Base-by-base conservation (phyloP, 2,888 invertebrate genomes). In the Cordylochernes scorpioides region DNA sequence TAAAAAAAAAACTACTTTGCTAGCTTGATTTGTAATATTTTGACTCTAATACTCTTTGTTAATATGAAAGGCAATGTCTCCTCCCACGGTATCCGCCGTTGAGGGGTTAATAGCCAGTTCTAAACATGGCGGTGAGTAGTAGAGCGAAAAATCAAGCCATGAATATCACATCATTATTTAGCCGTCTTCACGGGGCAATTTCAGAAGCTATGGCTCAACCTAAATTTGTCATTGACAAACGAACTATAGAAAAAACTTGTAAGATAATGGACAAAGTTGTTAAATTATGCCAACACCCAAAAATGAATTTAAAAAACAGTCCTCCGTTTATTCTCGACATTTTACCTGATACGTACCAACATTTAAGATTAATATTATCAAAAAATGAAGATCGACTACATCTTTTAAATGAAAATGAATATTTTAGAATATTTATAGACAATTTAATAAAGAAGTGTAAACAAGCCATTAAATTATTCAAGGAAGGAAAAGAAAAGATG, bases 241-340 rank as follows among this genome's bases (percentile, higher is more conserved):
- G 80, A 54, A 82, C 84, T 44, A 63, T 91, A 44, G 88, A 91
- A 57, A 91, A 91, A 58, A 88, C 88, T 48, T 91, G 88, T 86
- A 88, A 88, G 57, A 58, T 91, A 39, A 94, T 94, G 91, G 91
- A 94, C 61, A 91, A 91, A 64, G 86, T 97, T 41, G 91, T 97
- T 31, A 94, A 91, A 60, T 59, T 86, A 49, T 97, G 94, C 61
- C 94, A 94, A 59, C 88, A 94, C 57, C 82, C 84, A 44, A 73
- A 80, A 52, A 88, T 94, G 86, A 94, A 91, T 58, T 63, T 97
- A 47, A 91, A 97, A 61, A 97, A 97, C 55, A 88, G 88, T 49
- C 97, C 97, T 33, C 97, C 97, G 35, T 99, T 94, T 59, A 94
- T 97, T 50, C 61, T 97, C 51, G 97, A 97, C 59, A 97, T 97